Conservation (phyloP, 2,113 vertebrate genomes). For the Labeo rohita region DNA sequence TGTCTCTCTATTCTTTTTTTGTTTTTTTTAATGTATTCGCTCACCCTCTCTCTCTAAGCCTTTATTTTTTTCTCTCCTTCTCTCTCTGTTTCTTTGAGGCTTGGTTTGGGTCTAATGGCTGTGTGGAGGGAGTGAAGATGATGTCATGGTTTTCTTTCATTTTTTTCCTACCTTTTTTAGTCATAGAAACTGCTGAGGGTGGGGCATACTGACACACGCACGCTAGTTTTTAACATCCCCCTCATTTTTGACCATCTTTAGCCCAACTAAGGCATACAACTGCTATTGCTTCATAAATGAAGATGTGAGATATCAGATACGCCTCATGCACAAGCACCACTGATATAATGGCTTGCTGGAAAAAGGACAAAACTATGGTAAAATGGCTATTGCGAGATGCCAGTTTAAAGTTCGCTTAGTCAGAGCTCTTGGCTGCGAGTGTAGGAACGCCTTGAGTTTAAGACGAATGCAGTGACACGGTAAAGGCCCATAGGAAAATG, state of each 20-base stretch:
- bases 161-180: slow-evolving; percentile 82
- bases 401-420: slow-evolving; percentile 18
- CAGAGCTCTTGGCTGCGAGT: not conserved
- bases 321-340: not conserved
- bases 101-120: slow-evolving; percentile 23
- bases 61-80: slow-evolving; percentile 45
- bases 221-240: slow-evolving; percentile 9
- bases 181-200: slow-evolving; percentile 73
- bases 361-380: not conserved
- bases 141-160: slow-evolving; percentile 79
- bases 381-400: not conserved
- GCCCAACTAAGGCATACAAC: not conserved
- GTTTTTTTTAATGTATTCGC: slow-evolving; percentile 39
- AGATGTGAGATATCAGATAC: not conserved
- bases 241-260: slow-evolving; percentile 29
- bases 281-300: not conserved
- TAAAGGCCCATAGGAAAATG: not conserved
- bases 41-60: not conserved
- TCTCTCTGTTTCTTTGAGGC: not conserved
- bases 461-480: not conserved
- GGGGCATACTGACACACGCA: slow-evolving; percentile 60
- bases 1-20: slow-evolving; percentile 52
- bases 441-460: not conserved
- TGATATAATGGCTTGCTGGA: not conserved
- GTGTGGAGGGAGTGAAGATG: slow-evolving; percentile 60